phyloP scores from a whole-genome alignment of 2,888 invertebrate genomes.

The Cheilosia vulpina region DNA sequence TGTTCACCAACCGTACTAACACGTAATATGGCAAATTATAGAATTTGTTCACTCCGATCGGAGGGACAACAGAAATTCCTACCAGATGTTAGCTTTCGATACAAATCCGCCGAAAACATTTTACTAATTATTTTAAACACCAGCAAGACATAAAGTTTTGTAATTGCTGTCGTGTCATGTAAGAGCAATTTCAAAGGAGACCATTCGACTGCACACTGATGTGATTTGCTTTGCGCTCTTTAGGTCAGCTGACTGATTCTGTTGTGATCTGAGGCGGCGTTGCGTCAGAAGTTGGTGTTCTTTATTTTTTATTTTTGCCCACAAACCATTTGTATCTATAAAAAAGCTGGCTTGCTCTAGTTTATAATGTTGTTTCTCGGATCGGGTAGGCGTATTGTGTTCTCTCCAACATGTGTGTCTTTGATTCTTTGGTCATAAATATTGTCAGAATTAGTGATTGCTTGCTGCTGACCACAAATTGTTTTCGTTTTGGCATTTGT shows the following conservation, averaged over 20 bases:
- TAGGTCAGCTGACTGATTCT: conserved; percentile 50
- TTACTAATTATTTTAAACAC: conserved; percentile 68
- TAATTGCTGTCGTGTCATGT: conserved; percentile 70
- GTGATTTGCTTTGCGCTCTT: conserved; percentile 47
- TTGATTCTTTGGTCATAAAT: conserved; percentile 61
- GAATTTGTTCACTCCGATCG: conserved; percentile 43
- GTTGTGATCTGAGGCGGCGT: conserved; percentile 44
- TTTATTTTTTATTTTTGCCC: conserved; percentile 13
- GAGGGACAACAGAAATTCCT: conserved; percentile 22
- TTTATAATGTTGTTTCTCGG: conserved; percentile 33
- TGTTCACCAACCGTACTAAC: conserved; percentile 5
- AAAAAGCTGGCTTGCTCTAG: conserved; percentile 57
- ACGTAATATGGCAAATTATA: conserved; percentile 26
- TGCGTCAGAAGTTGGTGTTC: conserved; percentile 57
- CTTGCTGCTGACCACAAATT: conserved; percentile 54
- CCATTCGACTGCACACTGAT: background rate
- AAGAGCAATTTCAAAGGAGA: conserved; percentile 31
- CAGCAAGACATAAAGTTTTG: conserved; percentile 62
- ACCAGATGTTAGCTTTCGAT: conserved; percentile 36
- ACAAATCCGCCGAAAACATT: conserved; percentile 12
- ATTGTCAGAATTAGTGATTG: conserved; percentile 39
- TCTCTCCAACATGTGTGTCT: conserved; percentile 58
- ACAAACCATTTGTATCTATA: conserved; percentile 35
- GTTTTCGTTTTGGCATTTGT: conserved; percentile 61
- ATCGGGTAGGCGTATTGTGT: conserved; percentile 70